Evolutionary conservation across 2,797 vertebrate species (phyloP).

Genomic region (Pipistrellus pipistrellus): DNA sequence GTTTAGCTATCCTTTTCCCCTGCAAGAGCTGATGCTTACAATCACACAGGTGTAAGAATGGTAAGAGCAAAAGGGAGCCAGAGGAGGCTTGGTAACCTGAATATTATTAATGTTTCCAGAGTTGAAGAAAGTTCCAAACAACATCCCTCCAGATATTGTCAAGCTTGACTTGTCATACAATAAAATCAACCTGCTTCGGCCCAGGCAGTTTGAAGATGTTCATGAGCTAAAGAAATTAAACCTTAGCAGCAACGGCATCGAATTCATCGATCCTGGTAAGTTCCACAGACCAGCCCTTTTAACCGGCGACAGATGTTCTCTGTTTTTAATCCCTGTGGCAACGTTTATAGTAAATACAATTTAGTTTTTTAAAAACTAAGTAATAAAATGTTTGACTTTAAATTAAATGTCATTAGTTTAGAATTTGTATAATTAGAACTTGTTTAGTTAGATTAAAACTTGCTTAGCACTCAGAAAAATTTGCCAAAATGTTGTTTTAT

Average conservation of each 20-base stretch:
- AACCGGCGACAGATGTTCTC: background rate
- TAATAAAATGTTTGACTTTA: constrained; percentile 30
- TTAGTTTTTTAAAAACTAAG: background rate
- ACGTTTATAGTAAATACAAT: constrained; percentile 30
- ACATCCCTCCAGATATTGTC: constrained; percentile 94
- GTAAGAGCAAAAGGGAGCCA: background rate
- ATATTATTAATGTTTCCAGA: constrained; percentile 88
- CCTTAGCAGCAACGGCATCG: constrained; percentile 94
- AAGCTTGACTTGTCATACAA: constrained; percentile 96
- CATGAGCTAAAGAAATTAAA: constrained; percentile 96
- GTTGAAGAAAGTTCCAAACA: constrained; percentile 93
- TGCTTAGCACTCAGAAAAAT: constrained; percentile 28
- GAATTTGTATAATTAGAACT: constrained; percentile 8
- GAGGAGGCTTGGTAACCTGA: constrained; percentile 20
- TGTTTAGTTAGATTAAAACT: constrained; percentile 20
- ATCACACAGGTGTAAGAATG: background rate
- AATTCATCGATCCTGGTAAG: constrained; percentile 94
- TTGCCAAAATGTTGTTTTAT: constrained; percentile 48
- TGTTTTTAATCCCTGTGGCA: background rate
- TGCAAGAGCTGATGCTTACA: constrained; percentile 33
- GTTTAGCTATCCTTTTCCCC: background rate
- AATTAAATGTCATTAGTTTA: constrained; percentile 50
- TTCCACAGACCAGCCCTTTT: constrained; percentile 4
- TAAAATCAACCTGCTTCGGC: constrained; percentile 93
- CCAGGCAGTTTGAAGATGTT: constrained; percentile 94